Evolutionary conservation across 1,140 invertebrate species (phyloP), one percentile per base, ranked within the genome.

Genomic region (Cheumatopsyche charites): DNA sequence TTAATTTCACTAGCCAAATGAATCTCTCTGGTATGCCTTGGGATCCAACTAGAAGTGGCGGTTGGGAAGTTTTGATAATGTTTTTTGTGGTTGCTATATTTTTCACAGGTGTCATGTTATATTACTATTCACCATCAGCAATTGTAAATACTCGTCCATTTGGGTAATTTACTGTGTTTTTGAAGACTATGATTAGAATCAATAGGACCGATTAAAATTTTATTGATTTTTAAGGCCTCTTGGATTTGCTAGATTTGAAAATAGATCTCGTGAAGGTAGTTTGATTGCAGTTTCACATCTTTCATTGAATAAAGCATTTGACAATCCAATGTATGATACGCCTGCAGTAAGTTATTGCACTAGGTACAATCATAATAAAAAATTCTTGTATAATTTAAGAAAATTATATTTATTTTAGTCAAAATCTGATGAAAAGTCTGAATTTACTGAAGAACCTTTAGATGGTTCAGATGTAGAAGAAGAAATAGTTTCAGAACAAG

Each of bases 251-350:
- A 55, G 73, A 0, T 75, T 75, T 36, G 73, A 75, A 19, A 75
- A 75, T 63, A 70, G 73, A 7, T 75, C 73, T 13, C 52, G 70
- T 0, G 73, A 75, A 61, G 73, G 73, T 21, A 75, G 73, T 62
- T 61, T 75, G 19, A 66, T 75, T 5, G 70, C 70, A 7, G 49
- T 75, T 36, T 75, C 73, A 6, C 73, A 75, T 17, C 21, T 75
- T 11, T 72, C 70, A 7, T 67, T 75, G 23, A 61, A 75, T 25
- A 75, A 75, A 63, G 65, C 70, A 1, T 75, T 75, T 52, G 73
- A 75, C 26, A 75, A 75, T 43, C 73, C 73, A 2, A 69, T 75
- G 70, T 75, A 72, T 49, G 65, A 29, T 3, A 52, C 29, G 21
- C 13, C 2, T 25, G 21, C 43, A n/a, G 70, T 71, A 71, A 71